Base-by-base conservation (phyloP, 2,797 vertebrate genomes). In the Ctenopoma multispine region DNA sequence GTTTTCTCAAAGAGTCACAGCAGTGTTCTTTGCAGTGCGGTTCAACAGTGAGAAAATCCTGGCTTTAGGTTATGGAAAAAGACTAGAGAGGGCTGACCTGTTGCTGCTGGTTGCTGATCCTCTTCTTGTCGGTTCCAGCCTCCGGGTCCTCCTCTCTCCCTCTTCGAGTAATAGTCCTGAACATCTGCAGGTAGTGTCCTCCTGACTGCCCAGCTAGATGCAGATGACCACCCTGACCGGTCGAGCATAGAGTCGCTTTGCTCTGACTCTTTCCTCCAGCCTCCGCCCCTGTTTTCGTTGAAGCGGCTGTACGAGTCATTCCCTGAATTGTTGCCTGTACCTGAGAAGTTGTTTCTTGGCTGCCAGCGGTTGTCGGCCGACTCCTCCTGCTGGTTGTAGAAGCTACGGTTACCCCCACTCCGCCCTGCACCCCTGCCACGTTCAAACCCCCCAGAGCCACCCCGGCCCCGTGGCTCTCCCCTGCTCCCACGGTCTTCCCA, bases 171-270 rank as follows among this genome's bases (percentile, higher is more conserved):
- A 79, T 99, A 99, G 83, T 96, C 98, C 87, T 98, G 97, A 27
- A 99, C 98, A 75, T 99, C 98, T 20, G 97, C 97, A n/a, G 98
- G 98, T 0, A 99, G 93, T 10, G 96, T 98, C 86, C 95, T 96
- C 77, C 98, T 95, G 24, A 99, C 96, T 4, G 97, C 97, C 97
- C 97, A 99, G 83, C 97, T 99, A 57, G 98, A 99, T 0, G 97
- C 97, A 3, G 97, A 96, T 0, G 97, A 98, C 98, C 98, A 99
- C n/a, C 98, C 98, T 0, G 98, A 99, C 5, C 98, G 93, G 89
- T 99, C 98, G 17, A 95, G 81, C 18, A 95, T 93, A 0, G 93
- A 85, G 40, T 98, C 97, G 0, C 91, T 92, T 0, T 86, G 68
- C 3, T 98, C 96, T 0, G 90, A 85, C 5, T 97, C 97, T 61